phyloP scores from a whole-genome alignment of 2,888 invertebrate genomes.

The Trissolcus brochymenae region DNA sequence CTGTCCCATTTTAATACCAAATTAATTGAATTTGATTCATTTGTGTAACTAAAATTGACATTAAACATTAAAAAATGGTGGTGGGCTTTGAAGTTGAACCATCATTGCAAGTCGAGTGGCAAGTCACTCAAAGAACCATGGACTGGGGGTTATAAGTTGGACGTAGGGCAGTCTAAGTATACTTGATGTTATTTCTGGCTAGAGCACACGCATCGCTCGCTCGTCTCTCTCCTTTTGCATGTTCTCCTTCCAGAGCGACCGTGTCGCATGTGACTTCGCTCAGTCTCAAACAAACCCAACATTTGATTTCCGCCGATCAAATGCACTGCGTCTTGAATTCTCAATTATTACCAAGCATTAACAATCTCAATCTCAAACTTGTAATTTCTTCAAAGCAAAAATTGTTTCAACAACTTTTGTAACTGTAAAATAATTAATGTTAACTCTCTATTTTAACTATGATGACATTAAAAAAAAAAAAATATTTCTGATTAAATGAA shows the following conservation, averaged over 20 bases:
- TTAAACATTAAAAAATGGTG: too few species aligned
- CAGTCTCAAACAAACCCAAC: constrained; percentile 39
- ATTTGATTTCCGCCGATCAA: constrained; percentile 56
- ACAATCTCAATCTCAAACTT: too few species aligned
- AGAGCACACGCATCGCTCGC: constrained; percentile 68
- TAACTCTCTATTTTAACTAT: too few species aligned
- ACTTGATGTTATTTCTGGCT: constrained; percentile 75
- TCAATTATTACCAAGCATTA: constrained; percentile 42
- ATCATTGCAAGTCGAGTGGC: constrained; percentile 68
- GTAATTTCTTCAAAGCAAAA: background rate
- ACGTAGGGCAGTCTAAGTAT: constrained; percentile 75
- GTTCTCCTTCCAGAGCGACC: constrained; percentile 41
- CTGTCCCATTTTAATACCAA: too few species aligned
- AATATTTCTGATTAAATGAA: background rate
- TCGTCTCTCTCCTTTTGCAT: constrained; percentile 46
- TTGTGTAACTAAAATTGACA: too few species aligned
- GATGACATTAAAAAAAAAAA: background rate
- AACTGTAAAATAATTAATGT: background rate
- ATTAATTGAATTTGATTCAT: too few species aligned
- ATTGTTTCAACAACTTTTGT: background rate
- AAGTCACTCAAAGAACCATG: constrained; percentile 53
- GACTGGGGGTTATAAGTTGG: constrained; percentile 59
- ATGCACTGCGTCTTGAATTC: constrained; percentile 51
- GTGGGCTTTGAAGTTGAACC: constrained; percentile 38
- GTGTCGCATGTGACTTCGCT: constrained; percentile 35